Evolutionary conservation across 2,888 invertebrate genomes (phyloP).

Genomic region (Melanotus villosus): DNA sequence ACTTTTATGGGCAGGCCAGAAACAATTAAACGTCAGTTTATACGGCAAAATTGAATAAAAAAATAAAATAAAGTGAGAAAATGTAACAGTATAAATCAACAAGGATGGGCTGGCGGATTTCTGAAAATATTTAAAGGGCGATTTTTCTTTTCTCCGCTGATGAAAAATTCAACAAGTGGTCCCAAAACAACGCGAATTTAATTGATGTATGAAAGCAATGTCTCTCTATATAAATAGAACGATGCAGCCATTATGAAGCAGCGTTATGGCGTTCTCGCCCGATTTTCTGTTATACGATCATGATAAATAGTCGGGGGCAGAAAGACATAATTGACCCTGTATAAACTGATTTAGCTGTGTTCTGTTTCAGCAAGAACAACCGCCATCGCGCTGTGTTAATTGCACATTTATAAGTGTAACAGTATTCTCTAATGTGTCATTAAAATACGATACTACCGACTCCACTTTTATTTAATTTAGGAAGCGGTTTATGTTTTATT

Average conservation of each 20-base stretch:
- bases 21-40: too few species aligned
- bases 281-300: slow-evolving; percentile 45
- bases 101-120: too few species aligned
- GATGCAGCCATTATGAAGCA: slow-evolving; percentile 8
- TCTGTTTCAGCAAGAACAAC: slow-evolving; percentile 45
- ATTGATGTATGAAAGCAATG: slow-evolving; percentile 21
- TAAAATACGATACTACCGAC: slow-evolving; percentile 27
- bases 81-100: too few species aligned
- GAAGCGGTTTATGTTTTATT: not conserved
- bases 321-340: slow-evolving; percentile 46
- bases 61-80: too few species aligned
- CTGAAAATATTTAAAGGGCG: too few species aligned
- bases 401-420: slow-evolving; percentile 51
- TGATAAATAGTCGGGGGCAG: slow-evolving; percentile 41
- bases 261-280: slow-evolving; percentile 24
- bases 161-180: slow-evolving; percentile 26
- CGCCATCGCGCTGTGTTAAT: slow-evolving; percentile 46
- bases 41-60: too few species aligned
- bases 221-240: slow-evolving; percentile 27
- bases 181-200: not conserved
- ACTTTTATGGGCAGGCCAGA: too few species aligned
- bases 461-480: slow-evolving; percentile 24
- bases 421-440: slow-evolving; percentile 44
- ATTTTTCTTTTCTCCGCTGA: slow-evolving; percentile 18
- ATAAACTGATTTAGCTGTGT: slow-evolving; percentile 45